These are phyloP conservation scores for Thereva nobilitata DNA, from an alignment of 2,888 invertebrate species.

Conservation along the genomic window DNA sequence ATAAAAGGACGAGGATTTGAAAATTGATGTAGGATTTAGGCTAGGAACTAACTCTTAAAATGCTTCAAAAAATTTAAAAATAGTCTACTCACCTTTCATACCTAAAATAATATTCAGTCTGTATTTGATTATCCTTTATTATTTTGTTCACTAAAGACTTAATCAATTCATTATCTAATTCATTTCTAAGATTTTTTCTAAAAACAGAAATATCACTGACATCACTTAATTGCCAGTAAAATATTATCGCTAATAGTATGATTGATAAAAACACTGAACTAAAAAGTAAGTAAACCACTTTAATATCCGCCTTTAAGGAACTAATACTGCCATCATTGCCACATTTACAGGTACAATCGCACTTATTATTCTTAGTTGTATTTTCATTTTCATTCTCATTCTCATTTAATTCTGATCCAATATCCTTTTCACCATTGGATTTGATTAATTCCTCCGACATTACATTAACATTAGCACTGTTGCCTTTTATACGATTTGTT, in stretches of 20 bases:
- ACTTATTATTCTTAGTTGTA: slow-evolving; percentile 21
- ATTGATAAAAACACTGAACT: slow-evolving; percentile 51
- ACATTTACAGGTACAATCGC: slow-evolving; percentile 19
- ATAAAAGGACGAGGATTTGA: too few relatives aligned
- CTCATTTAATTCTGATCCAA: neutral
- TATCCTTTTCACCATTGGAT: too few relatives aligned
- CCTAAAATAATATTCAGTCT: slow-evolving; percentile 39
- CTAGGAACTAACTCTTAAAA: neutral
- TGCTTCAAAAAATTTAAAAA: neutral
- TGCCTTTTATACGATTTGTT: neutral
- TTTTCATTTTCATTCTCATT: slow-evolving; percentile 9
- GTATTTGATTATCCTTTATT: slow-evolving; percentile 35
- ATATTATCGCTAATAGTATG: slow-evolving; percentile 50
- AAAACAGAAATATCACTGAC: slow-evolving; percentile 28
- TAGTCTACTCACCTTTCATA: slow-evolving; percentile 38
- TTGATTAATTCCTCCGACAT: too few relatives aligned
- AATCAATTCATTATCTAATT: slow-evolving; percentile 31
- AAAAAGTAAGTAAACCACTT: slow-evolving; percentile 50
- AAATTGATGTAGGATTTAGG: neutral
- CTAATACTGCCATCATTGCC: neutral
- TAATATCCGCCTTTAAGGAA: slow-evolving; percentile 39
- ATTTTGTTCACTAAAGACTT: slow-evolving; percentile 35
- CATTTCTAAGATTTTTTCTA: slow-evolving; percentile 37
- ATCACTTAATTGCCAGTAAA: slow-evolving; percentile 49
- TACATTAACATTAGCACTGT: neutral